Conservation (phyloP, 2,888 invertebrate genomes). For the Allolobophora icterica region DNA sequence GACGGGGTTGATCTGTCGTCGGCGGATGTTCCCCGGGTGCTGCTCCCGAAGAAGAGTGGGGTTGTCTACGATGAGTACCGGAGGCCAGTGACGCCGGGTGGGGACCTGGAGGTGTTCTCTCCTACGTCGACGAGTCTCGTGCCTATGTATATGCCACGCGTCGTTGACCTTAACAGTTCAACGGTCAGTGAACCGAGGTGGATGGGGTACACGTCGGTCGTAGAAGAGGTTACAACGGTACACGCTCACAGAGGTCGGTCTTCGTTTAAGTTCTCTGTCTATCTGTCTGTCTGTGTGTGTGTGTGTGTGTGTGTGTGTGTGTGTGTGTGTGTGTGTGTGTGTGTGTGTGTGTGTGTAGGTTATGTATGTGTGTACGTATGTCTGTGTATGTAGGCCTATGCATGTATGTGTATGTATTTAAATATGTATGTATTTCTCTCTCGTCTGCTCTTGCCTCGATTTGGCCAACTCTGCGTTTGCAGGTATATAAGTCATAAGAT, state of each 20-base stretch:
- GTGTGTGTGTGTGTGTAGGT: too few species aligned
- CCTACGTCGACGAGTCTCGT: not conserved
- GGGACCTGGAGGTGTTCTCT: not conserved
- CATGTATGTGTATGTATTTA: not conserved
- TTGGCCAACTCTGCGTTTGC: too few species aligned
- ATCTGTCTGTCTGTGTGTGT: not conserved
- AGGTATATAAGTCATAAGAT: too few species aligned
- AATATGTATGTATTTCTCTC: not conserved
- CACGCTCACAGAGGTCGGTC: not conserved
- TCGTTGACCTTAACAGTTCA: not conserved
- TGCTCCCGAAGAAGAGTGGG: not conserved
- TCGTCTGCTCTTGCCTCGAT: too few species aligned
- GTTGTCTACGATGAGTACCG: not conserved
- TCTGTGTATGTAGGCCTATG: not conserved
- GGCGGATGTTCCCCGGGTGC: slow-evolving; percentile 15
- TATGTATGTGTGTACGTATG: not conserved
- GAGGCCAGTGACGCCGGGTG: not conserved
- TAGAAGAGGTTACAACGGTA: not conserved
- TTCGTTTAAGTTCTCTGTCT: not conserved
- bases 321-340: not conserved
- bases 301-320: not conserved
- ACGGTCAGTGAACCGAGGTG: not conserved
- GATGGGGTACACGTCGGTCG: not conserved
- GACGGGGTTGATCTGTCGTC: not conserved
- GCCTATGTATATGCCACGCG: not conserved